These are phyloP conservation scores for Tamias sibiricus DNA, from an alignment of 2,113 vertebrate genomes.

Conservation along the genomic window DNA sequence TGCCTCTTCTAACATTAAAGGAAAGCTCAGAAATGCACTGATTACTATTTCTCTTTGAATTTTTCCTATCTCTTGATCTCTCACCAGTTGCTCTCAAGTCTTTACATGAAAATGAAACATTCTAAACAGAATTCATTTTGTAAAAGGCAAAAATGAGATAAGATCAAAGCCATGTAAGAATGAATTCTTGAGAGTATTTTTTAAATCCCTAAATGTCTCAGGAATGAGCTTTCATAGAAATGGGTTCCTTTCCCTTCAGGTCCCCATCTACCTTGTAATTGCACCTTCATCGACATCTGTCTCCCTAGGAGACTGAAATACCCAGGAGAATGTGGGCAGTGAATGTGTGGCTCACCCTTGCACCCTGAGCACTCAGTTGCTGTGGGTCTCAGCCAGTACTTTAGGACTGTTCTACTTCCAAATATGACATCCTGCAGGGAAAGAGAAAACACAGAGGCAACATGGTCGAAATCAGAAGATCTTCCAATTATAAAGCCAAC, in stretches of 20 bases:
- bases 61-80: neutral
- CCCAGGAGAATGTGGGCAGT: neutral
- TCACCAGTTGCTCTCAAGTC: neutral
- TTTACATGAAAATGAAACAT: neutral
- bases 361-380: neutral
- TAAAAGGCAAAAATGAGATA: neutral
- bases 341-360: neutral
- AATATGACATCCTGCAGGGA: neutral
- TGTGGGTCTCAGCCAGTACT: neutral
- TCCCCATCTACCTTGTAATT: neutral
- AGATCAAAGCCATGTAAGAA: neutral
- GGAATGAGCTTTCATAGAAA: neutral
- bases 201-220: neutral
- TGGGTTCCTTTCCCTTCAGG: neutral
- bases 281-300: neutral
- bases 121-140: constrained; percentile 11
- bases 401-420: neutral
- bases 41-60: neutral
- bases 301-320: neutral
- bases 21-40: neutral
- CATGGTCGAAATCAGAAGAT: neutral
- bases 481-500: neutral
- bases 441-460: neutral
- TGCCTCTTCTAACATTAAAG: neutral
- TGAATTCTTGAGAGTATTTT: neutral